phyloP scores from a whole-genome alignment of 2,888 invertebrate species.

The Crematogaster levior region DNA sequence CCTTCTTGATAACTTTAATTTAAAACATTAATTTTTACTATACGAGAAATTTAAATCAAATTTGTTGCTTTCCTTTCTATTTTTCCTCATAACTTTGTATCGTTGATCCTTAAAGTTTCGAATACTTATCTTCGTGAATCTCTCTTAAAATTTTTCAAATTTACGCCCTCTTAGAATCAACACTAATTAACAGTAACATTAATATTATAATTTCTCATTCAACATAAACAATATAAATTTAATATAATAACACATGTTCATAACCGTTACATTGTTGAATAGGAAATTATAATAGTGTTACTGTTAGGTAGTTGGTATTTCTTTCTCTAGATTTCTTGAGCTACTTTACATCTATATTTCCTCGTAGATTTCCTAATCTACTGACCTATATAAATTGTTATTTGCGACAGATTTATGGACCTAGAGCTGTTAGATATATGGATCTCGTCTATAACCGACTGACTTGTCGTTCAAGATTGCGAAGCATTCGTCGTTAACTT shows the following conservation, averaged over 20 bases:
- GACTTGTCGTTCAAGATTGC: constrained; percentile 19
- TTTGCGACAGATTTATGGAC: not conserved
- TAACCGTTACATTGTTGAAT: too few species aligned
- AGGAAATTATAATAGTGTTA: too few species aligned
- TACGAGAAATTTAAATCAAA: not conserved
- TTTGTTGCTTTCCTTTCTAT: not conserved
- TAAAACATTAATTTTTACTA: not conserved
- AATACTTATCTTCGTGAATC: not conserved
- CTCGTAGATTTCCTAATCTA: not conserved
- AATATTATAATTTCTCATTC: too few species aligned
- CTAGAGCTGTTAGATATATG: not conserved
- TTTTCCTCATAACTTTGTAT: not conserved
- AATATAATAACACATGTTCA: too few species aligned
- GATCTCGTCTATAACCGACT: not conserved
- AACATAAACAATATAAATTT: too few species aligned
- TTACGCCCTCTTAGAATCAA: not conserved
- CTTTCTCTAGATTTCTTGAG: not conserved
- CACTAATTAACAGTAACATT: too few species aligned
- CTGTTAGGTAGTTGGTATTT: too few species aligned
- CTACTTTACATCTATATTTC: not conserved
- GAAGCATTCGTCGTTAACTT: constrained; percentile 59
- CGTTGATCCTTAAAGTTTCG: not conserved
- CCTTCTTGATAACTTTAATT: not conserved
- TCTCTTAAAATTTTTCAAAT: constrained; percentile 1
- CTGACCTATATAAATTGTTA: not conserved